Conservation (phyloP, 2,113 vertebrate species). For the Xenopus borealis region DNA sequence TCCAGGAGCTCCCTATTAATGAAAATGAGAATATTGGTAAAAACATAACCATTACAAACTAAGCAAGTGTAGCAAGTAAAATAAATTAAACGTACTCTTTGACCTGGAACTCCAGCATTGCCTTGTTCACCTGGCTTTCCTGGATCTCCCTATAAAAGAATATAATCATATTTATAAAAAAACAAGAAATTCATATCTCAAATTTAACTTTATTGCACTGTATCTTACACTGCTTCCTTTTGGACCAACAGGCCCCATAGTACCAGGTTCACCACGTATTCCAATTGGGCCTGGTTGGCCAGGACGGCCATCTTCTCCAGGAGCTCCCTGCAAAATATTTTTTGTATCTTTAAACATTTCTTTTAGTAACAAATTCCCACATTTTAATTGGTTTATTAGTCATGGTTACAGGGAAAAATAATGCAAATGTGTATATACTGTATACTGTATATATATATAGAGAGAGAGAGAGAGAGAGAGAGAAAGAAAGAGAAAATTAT, state of each 20-base stretch:
- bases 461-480: too few relatives aligned
- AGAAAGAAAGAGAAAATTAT: too few relatives aligned
- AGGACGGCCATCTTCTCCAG: conserved; percentile 93
- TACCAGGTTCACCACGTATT: conserved; percentile 87
- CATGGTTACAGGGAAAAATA: too few relatives aligned
- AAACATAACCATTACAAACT: background rate
- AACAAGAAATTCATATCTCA: too few relatives aligned
- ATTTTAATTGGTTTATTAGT: too few relatives aligned
- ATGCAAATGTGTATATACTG: too few relatives aligned
- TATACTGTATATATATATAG: too few relatives aligned
- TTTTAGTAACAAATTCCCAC: too few relatives aligned
- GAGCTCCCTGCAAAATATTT: conserved; percentile 69
- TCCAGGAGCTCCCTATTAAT: conserved; percentile 83
- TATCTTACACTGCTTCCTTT: conserved; percentile 89
- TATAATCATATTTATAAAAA: background rate
- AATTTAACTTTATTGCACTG: conserved; percentile 15
- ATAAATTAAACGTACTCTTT: conserved; percentile 75
- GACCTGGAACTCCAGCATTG: conserved; percentile 84
- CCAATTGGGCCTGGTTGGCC: conserved; percentile 88
- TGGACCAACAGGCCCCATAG: conserved; percentile 90
- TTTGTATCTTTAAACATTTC: too few relatives aligned
- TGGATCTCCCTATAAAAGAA: conserved; percentile 81
- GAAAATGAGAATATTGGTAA: conserved; percentile 32
- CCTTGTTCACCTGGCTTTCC: conserved; percentile 95
- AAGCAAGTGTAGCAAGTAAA: conserved; percentile 5